A percentile compares a stretch with the other conserved stretches of the same genome.
Evolutionary conservation across 1,140 invertebrate genomes (phyloP).

Genomic region (Ooceraea biroi): DNA sequence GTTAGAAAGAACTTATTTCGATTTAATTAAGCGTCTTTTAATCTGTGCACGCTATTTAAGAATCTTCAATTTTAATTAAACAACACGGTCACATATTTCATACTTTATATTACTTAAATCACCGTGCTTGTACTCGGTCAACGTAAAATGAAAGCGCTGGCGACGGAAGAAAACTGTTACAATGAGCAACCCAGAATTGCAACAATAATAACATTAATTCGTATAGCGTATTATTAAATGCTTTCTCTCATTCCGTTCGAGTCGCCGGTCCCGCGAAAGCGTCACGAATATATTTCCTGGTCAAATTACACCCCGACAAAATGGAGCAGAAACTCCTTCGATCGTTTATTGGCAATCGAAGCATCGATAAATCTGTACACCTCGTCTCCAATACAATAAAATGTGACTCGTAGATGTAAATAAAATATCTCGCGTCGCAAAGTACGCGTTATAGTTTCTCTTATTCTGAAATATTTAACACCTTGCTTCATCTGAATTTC

Average conservation of each 20-base stretch:
- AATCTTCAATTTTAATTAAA: conserved; percentile 21
- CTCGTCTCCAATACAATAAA: neutral
- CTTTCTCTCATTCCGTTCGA: conserved; percentile 55
- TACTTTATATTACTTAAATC: conserved; percentile 19
- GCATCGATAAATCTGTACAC: neutral
- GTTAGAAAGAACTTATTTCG: neutral
- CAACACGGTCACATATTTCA: neutral
- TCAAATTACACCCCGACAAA: conserved; percentile 33
- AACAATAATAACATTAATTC: conserved; percentile 51
- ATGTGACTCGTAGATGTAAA: neutral
- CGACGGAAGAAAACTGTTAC: conserved; percentile 38
- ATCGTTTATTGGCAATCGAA: conserved; percentile 56
- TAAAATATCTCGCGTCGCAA: neutral
- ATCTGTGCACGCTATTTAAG: neutral
- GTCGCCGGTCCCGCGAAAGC: conserved; percentile 40
- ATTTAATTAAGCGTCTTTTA: neutral
- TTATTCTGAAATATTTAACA: neutral
- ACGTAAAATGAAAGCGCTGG: conserved; percentile 32
- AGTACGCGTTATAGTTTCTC: neutral
- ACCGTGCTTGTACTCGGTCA: neutral
- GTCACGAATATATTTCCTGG: conserved; percentile 36
- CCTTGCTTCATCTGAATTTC: neutral
- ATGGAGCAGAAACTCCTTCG: conserved; percentile 50
- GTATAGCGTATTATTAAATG: conserved; percentile 30
- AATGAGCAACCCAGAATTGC: conserved; percentile 13